Evolutionary conservation across 1,140 invertebrate species (phyloP), one percentile per base, ranked within the genome.

Genomic region (Sarcophaga bullata): DNA sequence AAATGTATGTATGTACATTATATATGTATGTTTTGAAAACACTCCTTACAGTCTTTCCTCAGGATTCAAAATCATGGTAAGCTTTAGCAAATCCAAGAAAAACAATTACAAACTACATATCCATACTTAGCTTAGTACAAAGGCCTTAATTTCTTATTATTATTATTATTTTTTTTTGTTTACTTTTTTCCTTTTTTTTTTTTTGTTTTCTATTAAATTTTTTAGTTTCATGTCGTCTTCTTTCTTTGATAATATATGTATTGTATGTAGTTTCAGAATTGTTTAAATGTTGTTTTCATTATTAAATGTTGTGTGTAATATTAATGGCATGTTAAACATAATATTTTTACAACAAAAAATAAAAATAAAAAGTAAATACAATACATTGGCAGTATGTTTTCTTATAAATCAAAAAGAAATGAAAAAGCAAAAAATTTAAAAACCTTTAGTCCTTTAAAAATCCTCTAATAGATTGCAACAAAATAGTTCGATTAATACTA

Each of bases 221-320:
- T 68, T 68, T 17, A 68, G 62, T 68, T 68, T 58, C 25, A 37
- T 37, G 54, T n/a, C 54, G 19, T 7, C 7, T 68, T n/a, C 62
- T 25, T 9, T 68, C 25, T 19, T 68, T 68, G 4, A 68, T 9
- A 68, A 7, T 25, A n/a, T 19, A 19, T 68, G 17, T 68, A 58
- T 37, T 37, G 25, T 37, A 37, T 37, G 54, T 58, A 25, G 19
- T 19, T 25, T 25, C 17, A 68, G 17, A 68, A 68, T 68, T 17
- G 9, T 25, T 68, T 19, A 68, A 68, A 10, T 68, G 62, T 68
- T 68, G 9, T 68, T 68, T 25, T 68, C 25, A 37, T 68, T 68
- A 17, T n/a, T 68, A 68, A 68, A 68, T 68, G 62, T 68, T 68
- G 62, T 68, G 62, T 68, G 62, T 68, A 68, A 25, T 68, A 58